Evolutionary conservation across 2,888 invertebrate genomes (phyloP), one percentile per base, ranked within the genome.

Genomic region (Meiosimyza decipiens): DNA sequence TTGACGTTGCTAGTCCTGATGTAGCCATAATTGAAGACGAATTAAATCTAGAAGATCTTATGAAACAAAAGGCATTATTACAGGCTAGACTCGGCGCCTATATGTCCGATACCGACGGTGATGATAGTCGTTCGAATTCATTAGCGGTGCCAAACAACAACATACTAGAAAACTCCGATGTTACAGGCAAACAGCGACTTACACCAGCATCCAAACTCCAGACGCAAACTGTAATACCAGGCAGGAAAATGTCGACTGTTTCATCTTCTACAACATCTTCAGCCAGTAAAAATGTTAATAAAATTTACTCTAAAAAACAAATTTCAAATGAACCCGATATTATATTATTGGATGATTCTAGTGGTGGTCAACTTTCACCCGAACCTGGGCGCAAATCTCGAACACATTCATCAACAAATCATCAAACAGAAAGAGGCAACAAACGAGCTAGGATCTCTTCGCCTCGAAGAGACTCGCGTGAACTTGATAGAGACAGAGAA

Each of bases 31-130:
- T 94, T 72, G 95, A 95, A 84, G 95, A 95, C 77, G 95, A 95
- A 80, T 91, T 95, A 79, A 95, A 96, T 84, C 87, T 96, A 47
- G 96, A 96, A 82, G 96, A 96, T 78, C 88, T 96, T 72, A 96
- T 96, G 95, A 92, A 92, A 81, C 95, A 96, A 84, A 96, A 96
- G 87, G 95, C 94, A 81, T 80, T 92, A 59, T 88, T 95, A 60
- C 95, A 95, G 87, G 94, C 94, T 54, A 90, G 93, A 51, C 88
- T 94, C 63, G 92, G 92, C 62, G 94, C 94, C 74, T 94, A 93
- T 83, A 90, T 90, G 81, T 93, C 92, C 0, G 93, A 93, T 75
- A 90, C 91, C 50, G 90, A 90, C 64, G 90, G 90, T 60, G 91
- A 91, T 6, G 90, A 89, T 0, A 81, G 80, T 73, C 80, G 76